Conservation (phyloP, 2,113 vertebrate genomes). For the Aldabrachelys gigantea region DNA sequence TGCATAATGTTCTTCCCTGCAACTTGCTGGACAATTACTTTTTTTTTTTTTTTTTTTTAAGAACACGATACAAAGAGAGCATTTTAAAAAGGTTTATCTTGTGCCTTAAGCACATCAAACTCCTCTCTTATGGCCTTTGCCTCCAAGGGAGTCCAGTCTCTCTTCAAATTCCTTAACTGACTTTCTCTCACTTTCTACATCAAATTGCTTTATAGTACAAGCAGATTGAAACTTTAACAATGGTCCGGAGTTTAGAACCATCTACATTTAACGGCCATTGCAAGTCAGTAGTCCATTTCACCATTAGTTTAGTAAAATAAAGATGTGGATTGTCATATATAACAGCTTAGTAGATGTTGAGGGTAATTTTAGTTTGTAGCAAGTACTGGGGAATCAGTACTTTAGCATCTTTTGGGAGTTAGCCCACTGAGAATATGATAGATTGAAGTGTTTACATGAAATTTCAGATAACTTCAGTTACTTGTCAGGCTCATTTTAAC, state of each 20-base stretch:
- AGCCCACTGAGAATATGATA: too few species aligned
- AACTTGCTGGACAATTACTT: not conserved
- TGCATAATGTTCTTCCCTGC: not conserved
- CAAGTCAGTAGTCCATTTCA: not conserved
- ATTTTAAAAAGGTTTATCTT: accelerated
- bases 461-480: too few species aligned
- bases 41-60: not conserved
- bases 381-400: not conserved
- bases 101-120: accelerated
- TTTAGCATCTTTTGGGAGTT: not conserved
- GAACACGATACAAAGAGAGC: not conserved
- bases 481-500: too few species aligned
- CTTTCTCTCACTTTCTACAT: not conserved
- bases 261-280: not conserved
- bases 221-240: not conserved
- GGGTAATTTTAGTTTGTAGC: too few species aligned
- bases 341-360: not conserved
- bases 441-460: too few species aligned
- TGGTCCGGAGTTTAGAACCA: not conserved
- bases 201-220: not conserved
- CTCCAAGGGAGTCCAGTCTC: not conserved
- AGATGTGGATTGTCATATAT: accelerated
- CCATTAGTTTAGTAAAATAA: not conserved
- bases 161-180: not conserved
- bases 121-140: not conserved